phyloP scores from a whole-genome alignment of 2,888 invertebrate species.

The Mongoloraphidia duomilia region DNA sequence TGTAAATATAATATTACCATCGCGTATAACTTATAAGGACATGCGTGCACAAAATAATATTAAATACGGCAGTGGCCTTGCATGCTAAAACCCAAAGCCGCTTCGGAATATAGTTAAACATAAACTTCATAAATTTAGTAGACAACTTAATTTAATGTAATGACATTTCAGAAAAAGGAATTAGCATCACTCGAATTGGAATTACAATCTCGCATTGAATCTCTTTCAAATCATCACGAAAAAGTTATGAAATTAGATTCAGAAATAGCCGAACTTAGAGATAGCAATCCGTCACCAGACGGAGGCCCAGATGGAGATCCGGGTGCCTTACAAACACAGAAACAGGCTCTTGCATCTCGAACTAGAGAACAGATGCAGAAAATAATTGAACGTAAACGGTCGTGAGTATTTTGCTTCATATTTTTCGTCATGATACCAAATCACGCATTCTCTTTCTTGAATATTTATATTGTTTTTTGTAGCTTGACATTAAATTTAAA shows the following conservation, averaged over 20 bases:
- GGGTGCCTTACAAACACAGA: conserved; percentile 25
- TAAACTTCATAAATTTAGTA: neutral
- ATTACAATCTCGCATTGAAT: conserved; percentile 45
- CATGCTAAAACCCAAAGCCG: too few relatives aligned
- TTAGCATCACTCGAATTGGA: conserved; percentile 54
- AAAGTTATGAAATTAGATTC: conserved; percentile 57
- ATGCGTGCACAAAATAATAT: too few relatives aligned
- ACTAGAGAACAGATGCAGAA: conserved; percentile 35
- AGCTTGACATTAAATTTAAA: conserved; percentile 57
- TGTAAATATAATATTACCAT: too few relatives aligned
- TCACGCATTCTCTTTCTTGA: neutral
- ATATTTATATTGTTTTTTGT: conserved; percentile 15
- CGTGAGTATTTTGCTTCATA: conserved; percentile 22
- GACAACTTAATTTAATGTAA: neutral
- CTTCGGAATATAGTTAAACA: neutral
- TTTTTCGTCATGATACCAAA: neutral
- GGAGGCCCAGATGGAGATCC: conserved; percentile 13
- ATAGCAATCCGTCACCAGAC: neutral
- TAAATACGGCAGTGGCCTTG: too few relatives aligned
- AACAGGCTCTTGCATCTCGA: conserved; percentile 29
- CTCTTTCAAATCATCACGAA: conserved; percentile 44
- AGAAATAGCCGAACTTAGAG: conserved; percentile 49
- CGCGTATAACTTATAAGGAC: too few relatives aligned
- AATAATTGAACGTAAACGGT: conserved; percentile 36
- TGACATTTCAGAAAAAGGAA: conserved; percentile 47